These are phyloP conservation scores for Ammodytes dubius DNA, from an alignment of 2,113 vertebrate species.

Conservation along the genomic window DNA sequence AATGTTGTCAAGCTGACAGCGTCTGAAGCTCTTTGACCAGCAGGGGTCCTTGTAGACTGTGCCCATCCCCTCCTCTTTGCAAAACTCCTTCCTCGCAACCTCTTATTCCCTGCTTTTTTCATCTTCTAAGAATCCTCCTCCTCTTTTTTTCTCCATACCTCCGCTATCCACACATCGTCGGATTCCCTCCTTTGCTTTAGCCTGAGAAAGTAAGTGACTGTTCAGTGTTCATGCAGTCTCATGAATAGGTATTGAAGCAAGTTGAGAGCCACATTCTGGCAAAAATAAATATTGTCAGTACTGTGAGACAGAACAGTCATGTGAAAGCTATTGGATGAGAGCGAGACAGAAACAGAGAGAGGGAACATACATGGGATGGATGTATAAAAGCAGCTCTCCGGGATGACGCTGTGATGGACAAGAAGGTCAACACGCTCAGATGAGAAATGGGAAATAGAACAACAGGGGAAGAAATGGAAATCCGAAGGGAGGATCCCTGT, in stretches of 20 bases:
- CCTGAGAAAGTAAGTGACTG: background rate
- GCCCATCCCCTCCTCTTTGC: background rate
- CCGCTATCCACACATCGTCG: background rate
- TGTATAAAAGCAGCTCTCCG: conserved; percentile 54
- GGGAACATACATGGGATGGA: conserved; percentile 49
- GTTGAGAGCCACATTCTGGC: conserved; percentile 1
- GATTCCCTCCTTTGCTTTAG: no score
- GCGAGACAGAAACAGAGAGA: conserved; percentile 22
- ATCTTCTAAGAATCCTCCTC: no score
- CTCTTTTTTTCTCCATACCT: background rate
- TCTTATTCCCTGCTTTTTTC: background rate
- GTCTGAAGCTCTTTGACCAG: conserved; percentile 32
- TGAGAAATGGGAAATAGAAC: conserved; percentile 46
- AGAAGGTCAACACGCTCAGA: conserved; percentile 48
- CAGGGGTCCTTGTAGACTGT: conserved; percentile 26
- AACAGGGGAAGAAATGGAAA: conserved; percentile 31
- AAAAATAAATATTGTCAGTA: background rate
- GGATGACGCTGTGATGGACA: conserved; percentile 59
- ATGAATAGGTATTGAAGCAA: background rate
- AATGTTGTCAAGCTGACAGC: conserved; percentile 25
- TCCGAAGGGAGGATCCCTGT: conserved; percentile 19
- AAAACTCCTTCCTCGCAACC: background rate
- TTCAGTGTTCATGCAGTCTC: background rate
- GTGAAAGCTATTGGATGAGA: conserved; percentile 15
- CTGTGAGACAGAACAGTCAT: conserved; percentile 21